phyloP scores from a whole-genome alignment of 1,140 invertebrate genomes.

The Caerostris extrusa region DNA sequence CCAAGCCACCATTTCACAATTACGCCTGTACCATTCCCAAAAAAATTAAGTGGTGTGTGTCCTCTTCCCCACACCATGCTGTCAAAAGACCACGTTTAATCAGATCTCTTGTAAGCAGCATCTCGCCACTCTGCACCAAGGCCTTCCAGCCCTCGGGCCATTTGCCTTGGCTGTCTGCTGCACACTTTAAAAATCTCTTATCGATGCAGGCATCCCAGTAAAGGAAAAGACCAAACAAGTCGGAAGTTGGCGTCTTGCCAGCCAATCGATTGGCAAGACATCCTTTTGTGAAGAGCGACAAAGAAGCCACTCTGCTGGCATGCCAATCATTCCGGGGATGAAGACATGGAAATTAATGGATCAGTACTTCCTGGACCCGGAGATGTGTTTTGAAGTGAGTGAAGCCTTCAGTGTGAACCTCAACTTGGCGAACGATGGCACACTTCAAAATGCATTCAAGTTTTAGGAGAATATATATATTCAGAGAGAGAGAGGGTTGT shows the following conservation, averaged over 20 bases:
- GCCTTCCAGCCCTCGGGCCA: no score
- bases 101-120: no score
- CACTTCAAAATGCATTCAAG: not conserved
- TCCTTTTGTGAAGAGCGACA: conserved; percentile 43
- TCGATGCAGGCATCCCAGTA: no score
- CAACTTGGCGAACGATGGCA: not conserved
- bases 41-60: no score
- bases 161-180: no score
- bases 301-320: conserved; percentile 50
- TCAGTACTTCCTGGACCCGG: not conserved
- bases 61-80: no score
- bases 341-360: conserved; percentile 61
- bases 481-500: not conserved
- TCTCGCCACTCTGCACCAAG: no score
- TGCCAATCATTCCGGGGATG: conserved; percentile 51
- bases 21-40: no score
- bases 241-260: conserved; percentile 63
- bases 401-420: no score
- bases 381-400: not conserved
- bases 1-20: no score
- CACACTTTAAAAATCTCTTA: no score
- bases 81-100: no score
- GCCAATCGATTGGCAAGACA: not conserved
- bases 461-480: not conserved
- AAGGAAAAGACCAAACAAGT: conserved; percentile 37